Conservation (phyloP, 1,140 invertebrate genomes). For the Dendroctonus valens region DNA sequence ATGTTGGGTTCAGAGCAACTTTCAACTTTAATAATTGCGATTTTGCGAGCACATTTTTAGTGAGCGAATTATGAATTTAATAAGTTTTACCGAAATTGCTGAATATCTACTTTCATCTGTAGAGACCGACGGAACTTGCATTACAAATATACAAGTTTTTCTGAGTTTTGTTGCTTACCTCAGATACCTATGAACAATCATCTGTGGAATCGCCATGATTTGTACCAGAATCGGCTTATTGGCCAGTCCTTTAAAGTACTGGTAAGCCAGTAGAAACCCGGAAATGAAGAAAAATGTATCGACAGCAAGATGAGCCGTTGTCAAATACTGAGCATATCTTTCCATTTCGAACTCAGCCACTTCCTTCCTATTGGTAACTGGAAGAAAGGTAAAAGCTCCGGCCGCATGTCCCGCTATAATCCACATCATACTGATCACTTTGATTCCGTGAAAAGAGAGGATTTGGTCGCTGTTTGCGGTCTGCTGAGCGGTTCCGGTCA, state of each 20-base stretch:
- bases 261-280: slow-evolving; percentile 42
- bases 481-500: slow-evolving; percentile 22
- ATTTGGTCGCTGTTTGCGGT: slow-evolving; percentile 37
- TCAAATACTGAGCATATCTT: slow-evolving; percentile 30
- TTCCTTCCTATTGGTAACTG: slow-evolving; percentile 12
- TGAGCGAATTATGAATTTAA: too few species aligned
- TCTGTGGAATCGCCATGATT: slow-evolving; percentile 33
- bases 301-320: slow-evolving; percentile 34
- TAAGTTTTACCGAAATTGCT: too few species aligned
- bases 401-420: slow-evolving; percentile 43
- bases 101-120: too few species aligned
- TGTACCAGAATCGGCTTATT: slow-evolving; percentile 31
- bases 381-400: background rate
- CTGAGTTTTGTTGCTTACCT: slow-evolving; percentile 36
- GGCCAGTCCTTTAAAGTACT: slow-evolving; percentile 39
- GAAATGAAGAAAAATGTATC: slow-evolving; percentile 45
- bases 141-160: too few species aligned
- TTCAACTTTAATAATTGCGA: too few species aligned
- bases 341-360: slow-evolving; percentile 14
- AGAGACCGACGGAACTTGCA: too few species aligned
- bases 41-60: too few species aligned
- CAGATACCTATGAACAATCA: slow-evolving; percentile 42
- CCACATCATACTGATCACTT: slow-evolving; percentile 47
- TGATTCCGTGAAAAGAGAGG: slow-evolving; percentile 44
- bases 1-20: too few species aligned